Percentiles rank a stretch among this genome's conserved stretches.
Evolutionary conservation across 2,888 invertebrate species (phyloP).

Genomic region (Hyalella azteca): DNA sequence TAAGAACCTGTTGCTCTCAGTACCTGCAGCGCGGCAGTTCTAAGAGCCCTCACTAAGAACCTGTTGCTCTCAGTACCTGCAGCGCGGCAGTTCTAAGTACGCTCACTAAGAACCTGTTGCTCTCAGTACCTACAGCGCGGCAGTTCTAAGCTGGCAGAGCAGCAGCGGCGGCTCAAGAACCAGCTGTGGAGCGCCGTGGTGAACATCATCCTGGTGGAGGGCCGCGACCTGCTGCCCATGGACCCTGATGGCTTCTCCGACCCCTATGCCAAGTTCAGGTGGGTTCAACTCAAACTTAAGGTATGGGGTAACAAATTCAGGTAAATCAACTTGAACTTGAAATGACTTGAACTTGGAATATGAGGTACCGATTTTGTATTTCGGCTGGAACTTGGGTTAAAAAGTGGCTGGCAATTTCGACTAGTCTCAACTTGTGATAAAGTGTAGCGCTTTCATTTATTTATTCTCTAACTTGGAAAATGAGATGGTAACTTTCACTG

Average conservation of each 20-base stretch:
- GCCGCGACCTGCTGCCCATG: conserved; percentile 83
- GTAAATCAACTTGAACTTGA: too few species aligned
- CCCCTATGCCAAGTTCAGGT: conserved; percentile 90
- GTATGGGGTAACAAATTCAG: too few species aligned
- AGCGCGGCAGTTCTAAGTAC: conserved; percentile 51
- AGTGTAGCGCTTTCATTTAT: too few species aligned
- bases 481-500: too few species aligned
- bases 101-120: neutral
- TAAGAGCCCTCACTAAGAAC: neutral
- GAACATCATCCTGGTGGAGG: conserved; percentile 95
- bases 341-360: too few species aligned
- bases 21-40: neutral
- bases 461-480: too few species aligned
- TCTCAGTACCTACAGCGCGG: conserved; percentile 55
- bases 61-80: conserved; percentile 47
- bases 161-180: conserved; percentile 57
- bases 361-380: too few species aligned
- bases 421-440: too few species aligned
- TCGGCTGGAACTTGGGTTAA: too few species aligned
- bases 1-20: neutral
- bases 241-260: conserved; percentile 79
- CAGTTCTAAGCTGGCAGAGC: conserved; percentile 54
- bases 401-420: too few species aligned
- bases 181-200: conserved; percentile 94
- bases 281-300: neutral